Base-by-base conservation (phyloP, 1,140 invertebrate genomes). In the Doryteuthis pealeii region DNA sequence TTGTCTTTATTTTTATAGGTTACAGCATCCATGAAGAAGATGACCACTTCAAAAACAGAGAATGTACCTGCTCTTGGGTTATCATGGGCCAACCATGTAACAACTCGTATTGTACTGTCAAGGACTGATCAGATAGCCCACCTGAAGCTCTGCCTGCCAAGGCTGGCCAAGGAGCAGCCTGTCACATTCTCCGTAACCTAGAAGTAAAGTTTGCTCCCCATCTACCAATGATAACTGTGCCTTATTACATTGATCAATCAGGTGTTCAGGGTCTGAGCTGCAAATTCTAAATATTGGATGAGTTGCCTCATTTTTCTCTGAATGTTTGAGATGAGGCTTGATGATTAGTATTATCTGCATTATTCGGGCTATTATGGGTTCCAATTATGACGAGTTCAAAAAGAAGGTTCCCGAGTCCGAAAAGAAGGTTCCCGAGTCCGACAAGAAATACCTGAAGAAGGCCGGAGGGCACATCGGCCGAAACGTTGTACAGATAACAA, bases 81-180 rank as follows among this genome's bases (percentile, higher is more conserved):
- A 43, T 89, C 91, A 6, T 94, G 93, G 93, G 89, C 91, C 1
- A 92, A 92, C 84, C 88, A 92, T 68, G 88, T 93, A 14, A 92
- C 91, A 6, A 91, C 90, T 71, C 89, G 92, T 18, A 86, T 93
- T 54, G 84, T 89, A 74, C 85, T 93, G 15, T 88, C 87, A 10
- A 76, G 81, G 28, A 80, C 79, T 2, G 69, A 77, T 14, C 77
- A 74, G 31, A 81, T 79, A 1, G 69, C 74, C 77, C 70, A 26
- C 68, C 72, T 70, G 35, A 76, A 0, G 68, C 22, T 5, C 33
- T 80, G 14, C 72, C 58, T 33, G 70, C 62, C 69, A 54, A 74
- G 31, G 54, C 58, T 68, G 69, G 74, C 14, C 82, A 54, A 74
- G 6, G 8, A 18, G 54, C 76, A 54, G 70, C 71, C 35, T 45